Conservation (phyloP, 2,888 invertebrate genomes). For the Limnephilus marmoratus region DNA sequence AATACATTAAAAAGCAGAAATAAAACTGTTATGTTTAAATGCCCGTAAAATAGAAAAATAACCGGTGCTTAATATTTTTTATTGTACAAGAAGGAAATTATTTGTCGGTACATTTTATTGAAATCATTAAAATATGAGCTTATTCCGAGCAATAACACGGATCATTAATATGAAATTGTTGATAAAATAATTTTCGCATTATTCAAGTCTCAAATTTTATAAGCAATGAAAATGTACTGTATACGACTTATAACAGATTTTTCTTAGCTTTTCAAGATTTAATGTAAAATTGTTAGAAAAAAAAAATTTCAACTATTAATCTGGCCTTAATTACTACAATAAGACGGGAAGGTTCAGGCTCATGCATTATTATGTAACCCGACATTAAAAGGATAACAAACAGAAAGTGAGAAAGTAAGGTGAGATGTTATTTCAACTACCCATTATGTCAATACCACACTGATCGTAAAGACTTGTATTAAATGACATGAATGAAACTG, state of each 20-base stretch:
- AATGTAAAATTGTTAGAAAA: too few species aligned
- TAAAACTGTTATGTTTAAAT: background rate
- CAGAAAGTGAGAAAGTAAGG: too few species aligned
- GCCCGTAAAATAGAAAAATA: constrained; percentile 16
- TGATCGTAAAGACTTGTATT: background rate
- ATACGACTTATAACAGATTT: background rate
- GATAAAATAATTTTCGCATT: background rate
- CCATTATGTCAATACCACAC: too few species aligned
- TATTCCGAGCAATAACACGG: constrained; percentile 8
- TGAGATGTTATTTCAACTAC: background rate
- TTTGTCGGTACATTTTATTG: constrained; percentile 35
- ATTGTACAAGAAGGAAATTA: constrained; percentile 12
- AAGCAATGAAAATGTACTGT: background rate
- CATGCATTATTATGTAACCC: too few species aligned
- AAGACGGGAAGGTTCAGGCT: too few species aligned
- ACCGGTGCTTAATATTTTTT: constrained; percentile 18
- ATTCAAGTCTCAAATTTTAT: background rate
- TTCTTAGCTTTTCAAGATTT: background rate
- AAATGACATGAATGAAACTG: too few species aligned
- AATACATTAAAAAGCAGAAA: background rate
- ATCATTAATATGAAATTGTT: background rate
- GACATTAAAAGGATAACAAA: too few species aligned
- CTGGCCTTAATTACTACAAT: too few species aligned
- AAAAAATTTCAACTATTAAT: too few species aligned
- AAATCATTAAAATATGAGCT: constrained; percentile 5